phyloP scores from a whole-genome alignment of 2,797 vertebrate species.

The Hippocampus kuda region DNA sequence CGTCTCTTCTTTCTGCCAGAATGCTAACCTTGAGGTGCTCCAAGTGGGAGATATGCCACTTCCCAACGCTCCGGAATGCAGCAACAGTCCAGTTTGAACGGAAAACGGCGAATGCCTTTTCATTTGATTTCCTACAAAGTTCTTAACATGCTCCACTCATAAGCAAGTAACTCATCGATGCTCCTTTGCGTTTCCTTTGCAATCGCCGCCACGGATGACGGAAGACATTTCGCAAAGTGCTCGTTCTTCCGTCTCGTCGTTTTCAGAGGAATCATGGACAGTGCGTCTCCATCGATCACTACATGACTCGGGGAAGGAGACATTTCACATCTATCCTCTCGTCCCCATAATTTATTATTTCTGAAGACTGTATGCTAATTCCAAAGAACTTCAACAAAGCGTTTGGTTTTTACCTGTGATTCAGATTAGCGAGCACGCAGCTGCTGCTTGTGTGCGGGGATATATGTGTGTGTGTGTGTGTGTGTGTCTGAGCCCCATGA shows the following conservation, averaged over 20 bases:
- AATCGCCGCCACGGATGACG: too few species aligned
- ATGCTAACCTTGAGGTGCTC: neutral
- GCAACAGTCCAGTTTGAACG: neutral
- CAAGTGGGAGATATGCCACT: neutral
- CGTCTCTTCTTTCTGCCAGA: neutral
- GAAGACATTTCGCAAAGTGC: too few species aligned
- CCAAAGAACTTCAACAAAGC: neutral
- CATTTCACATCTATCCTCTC: too few species aligned
- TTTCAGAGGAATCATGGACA: too few species aligned
- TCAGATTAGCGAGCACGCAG: constrained; percentile 19
- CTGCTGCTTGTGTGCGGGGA: constrained; percentile 6
- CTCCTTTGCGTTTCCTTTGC: too few species aligned
- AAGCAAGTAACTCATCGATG: too few species aligned
- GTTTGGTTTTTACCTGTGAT: neutral
- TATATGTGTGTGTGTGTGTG: constrained; percentile 1
- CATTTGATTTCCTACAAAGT: too few species aligned
- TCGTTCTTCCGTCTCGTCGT: too few species aligned
- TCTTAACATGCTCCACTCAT: too few species aligned
- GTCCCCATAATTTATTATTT: neutral
- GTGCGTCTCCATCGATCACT: too few species aligned
- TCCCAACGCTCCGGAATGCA: neutral
- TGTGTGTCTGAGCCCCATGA: constrained; percentile 18
- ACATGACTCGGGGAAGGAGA: too few species aligned
- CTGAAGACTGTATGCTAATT: neutral
- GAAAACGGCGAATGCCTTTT: neutral